Evolutionary conservation across 2,113 vertebrate genomes (phyloP).

Genomic region (Pyxicephalus adspersus): DNA sequence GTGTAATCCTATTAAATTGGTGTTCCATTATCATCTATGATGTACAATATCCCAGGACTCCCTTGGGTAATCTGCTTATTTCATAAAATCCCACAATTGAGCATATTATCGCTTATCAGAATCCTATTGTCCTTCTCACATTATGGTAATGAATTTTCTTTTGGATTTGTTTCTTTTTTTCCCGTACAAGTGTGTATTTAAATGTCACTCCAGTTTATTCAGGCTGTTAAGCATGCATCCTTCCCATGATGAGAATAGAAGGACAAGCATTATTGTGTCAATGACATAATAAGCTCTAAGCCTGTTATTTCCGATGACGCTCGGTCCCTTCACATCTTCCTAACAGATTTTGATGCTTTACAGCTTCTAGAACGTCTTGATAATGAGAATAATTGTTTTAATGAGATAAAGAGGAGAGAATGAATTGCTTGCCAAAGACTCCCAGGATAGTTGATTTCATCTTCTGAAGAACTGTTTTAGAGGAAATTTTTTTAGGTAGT

Average conservation of each 20-base stretch:
- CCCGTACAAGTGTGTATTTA: conserved; percentile 2
- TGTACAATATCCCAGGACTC: conserved; percentile 47
- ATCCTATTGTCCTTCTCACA: conserved; percentile 8
- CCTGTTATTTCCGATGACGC: conserved; percentile 45
- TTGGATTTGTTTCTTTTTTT: not conserved
- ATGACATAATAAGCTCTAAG: not conserved
- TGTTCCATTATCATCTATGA: conserved; percentile 22
- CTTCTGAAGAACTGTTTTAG: not conserved
- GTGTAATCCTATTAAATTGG: conserved; percentile 44
- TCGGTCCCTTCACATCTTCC: not conserved
- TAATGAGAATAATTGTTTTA: conserved; percentile 51
- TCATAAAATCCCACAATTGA: not conserved
- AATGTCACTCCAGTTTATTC: conserved; percentile 37
- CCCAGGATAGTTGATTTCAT: conserved; percentile 10
- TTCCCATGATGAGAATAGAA: not conserved
- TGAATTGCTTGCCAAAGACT: not conserved
- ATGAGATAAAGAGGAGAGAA: conserved; percentile 28
- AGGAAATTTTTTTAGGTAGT: not conserved
- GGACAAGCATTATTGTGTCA: conserved; percentile 2
- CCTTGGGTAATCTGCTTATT: conserved; percentile 62
- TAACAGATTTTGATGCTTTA: conserved; percentile 17
- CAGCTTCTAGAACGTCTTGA: conserved; percentile 30
- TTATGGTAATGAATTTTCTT: conserved; percentile 54
- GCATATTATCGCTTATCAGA: conserved; percentile 26
- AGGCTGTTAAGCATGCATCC: not conserved